phyloP scores from a whole-genome alignment of 2,888 invertebrate species.

The Drosophila pseudotalamancana region DNA sequence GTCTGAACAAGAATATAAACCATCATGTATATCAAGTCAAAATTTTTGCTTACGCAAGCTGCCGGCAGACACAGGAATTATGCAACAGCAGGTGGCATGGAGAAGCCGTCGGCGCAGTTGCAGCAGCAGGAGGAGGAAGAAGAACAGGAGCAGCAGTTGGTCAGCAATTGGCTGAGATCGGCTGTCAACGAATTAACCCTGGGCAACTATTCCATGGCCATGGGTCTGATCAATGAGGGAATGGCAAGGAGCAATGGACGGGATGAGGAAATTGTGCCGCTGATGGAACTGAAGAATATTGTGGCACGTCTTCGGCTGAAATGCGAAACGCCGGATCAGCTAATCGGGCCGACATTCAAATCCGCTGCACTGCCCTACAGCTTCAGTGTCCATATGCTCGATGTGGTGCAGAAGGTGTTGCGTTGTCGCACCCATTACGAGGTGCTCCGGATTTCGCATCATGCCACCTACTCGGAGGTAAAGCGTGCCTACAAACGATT shows the following conservation, averaged over 20 bases:
- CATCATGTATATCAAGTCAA: constrained; percentile 48
- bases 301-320: constrained; percentile 49
- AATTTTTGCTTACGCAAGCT: constrained; percentile 72
- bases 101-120: not conserved
- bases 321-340: constrained; percentile 22
- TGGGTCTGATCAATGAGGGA: constrained; percentile 41
- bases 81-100: not conserved
- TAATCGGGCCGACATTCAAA: constrained; percentile 52
- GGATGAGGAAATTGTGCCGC: constrained; percentile 24
- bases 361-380: constrained; percentile 79
- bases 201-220: constrained; percentile 60
- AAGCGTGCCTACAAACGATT: constrained; percentile 90
- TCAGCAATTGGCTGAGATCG: constrained; percentile 11
- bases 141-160: not conserved
- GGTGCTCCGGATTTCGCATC: constrained; percentile 88
- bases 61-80: constrained; percentile 34
- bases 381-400: constrained; percentile 91
- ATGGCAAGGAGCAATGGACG: constrained; percentile 2
- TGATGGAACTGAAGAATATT: constrained; percentile 65
- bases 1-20: not conserved
- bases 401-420: constrained; percentile 86
- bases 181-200: constrained; percentile 43
- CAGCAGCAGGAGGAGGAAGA: not conserved
- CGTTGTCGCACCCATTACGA: constrained; percentile 92
- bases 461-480: constrained; percentile 88